Conservation (phyloP, 2,113 vertebrate genomes). For the Tachycineta bicolor region DNA sequence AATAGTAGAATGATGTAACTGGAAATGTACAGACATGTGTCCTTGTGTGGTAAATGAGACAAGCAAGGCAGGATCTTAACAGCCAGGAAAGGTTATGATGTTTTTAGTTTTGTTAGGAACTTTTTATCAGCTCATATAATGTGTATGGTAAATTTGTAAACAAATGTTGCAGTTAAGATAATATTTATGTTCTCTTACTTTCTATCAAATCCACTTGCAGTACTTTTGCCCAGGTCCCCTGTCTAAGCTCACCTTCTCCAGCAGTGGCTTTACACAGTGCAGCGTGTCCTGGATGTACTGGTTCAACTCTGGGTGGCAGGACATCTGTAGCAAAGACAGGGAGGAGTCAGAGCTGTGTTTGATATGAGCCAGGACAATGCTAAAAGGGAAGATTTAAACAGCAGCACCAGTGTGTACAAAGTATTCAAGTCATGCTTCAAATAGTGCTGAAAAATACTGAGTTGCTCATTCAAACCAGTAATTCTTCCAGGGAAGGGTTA, state of each 20-base stretch:
- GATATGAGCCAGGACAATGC: neutral
- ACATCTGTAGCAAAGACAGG: conserved; percentile 83
- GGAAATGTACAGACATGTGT: neutral
- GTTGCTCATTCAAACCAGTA: neutral
- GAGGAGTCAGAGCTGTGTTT: neutral
- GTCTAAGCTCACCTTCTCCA: conserved; percentile 87
- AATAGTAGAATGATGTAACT: neutral
- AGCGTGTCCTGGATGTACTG: conserved; percentile 97
- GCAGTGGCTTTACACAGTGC: conserved; percentile 94
- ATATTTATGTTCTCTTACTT: neutral
- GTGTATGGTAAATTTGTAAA: neutral
- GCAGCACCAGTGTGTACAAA: neutral
- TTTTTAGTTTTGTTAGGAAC: neutral
- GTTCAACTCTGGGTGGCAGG: conserved; percentile 95
- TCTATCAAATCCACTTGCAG: neutral
- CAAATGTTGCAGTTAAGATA: neutral
- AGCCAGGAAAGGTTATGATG: neutral
- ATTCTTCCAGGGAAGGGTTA: neutral
- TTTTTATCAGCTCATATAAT: neutral
- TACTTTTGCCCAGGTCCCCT: neutral
- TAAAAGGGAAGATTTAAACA: neutral
- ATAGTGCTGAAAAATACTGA: neutral
- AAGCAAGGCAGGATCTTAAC: neutral
- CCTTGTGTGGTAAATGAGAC: neutral
- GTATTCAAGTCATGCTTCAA: neutral